These are phyloP conservation scores for Drosophila atroscutellata DNA, from an alignment of 2,888 invertebrate genomes.

Conservation along the genomic window DNA sequence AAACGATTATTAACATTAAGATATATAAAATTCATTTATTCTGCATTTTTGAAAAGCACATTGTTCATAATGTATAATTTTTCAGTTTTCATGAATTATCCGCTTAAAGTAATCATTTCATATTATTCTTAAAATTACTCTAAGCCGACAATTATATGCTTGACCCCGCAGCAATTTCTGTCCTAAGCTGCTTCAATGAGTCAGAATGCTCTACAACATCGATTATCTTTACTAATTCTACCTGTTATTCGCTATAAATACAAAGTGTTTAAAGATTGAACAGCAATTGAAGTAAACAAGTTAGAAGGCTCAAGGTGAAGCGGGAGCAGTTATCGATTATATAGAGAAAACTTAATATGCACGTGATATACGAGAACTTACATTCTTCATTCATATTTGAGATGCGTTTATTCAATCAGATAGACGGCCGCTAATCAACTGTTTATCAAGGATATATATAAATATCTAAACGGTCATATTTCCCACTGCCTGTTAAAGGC, in stretches of 20 bases:
- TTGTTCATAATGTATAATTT: not conserved
- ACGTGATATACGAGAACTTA: not conserved
- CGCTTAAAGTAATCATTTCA: not conserved
- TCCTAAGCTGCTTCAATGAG: not conserved
- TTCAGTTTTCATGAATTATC: not conserved
- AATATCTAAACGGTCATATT: not conserved
- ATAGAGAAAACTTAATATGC: not conserved
- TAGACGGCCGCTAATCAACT: not conserved
- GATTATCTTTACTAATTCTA: not conserved
- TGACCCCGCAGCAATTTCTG: not conserved
- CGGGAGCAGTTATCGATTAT: not conserved
- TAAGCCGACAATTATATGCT: not conserved
- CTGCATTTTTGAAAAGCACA: rapidly evolving
- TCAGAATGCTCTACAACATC: not conserved
- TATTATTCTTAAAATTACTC: not conserved
- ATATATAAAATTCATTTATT: not conserved
- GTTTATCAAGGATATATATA: not conserved
- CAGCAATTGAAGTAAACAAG: not conserved
- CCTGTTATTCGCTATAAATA: not conserved
- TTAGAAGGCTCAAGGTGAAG: not conserved
- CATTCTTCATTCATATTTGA: too few species aligned
- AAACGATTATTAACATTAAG: not conserved
- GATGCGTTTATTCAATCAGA: not conserved
- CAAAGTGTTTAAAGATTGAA: not conserved
- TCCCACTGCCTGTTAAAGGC: not conserved